phyloP scores from a whole-genome alignment of 2,797 vertebrate species.

The Coranthus polyacanthus region DNA sequence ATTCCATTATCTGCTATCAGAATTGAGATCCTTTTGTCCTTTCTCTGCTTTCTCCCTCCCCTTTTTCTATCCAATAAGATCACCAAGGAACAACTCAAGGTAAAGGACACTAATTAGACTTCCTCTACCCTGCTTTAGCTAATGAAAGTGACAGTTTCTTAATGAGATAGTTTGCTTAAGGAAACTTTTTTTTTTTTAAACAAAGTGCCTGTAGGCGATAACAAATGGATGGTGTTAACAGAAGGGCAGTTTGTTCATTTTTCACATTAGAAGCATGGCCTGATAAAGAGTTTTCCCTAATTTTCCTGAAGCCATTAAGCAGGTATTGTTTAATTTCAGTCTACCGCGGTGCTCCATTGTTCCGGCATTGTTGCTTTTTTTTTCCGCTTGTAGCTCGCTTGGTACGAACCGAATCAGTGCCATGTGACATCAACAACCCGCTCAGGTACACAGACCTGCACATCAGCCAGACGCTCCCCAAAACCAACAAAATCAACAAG shows the following conservation, averaged over 20 bases:
- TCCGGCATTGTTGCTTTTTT: constrained; percentile 5
- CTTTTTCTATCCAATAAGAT: constrained; percentile 65
- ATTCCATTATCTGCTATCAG: constrained; percentile 43
- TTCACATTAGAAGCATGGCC: constrained; percentile 34
- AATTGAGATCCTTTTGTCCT: constrained; percentile 63
- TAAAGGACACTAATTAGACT: constrained; percentile 75
- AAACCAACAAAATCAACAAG: constrained; percentile 99
- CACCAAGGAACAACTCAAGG: constrained; percentile 88
- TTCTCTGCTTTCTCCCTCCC: constrained; percentile 27
- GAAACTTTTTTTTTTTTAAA: constrained; percentile 36
- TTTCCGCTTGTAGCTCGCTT: constrained; percentile 88
- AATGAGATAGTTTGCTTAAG: constrained; percentile 48
- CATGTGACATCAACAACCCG: constrained; percentile 99
- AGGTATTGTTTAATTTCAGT: constrained; percentile 34
- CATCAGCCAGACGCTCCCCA: constrained; percentile 98
- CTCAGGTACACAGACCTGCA: constrained; percentile 96
- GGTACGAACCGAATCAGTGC: constrained; percentile 98
- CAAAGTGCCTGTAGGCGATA: constrained; percentile 40
- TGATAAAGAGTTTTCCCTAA: constrained; percentile 52
- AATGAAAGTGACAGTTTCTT: constrained; percentile 48
- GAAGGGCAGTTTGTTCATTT: constrained; percentile 47
- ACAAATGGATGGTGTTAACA: constrained; percentile 37
- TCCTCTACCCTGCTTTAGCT: constrained; percentile 22
- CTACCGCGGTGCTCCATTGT: constrained; percentile 21
- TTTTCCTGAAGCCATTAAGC: constrained; percentile 25